These are phyloP conservation scores for Eclectus roratus DNA, from an alignment of 2,113 vertebrate species.

Conservation along the genomic window DNA sequence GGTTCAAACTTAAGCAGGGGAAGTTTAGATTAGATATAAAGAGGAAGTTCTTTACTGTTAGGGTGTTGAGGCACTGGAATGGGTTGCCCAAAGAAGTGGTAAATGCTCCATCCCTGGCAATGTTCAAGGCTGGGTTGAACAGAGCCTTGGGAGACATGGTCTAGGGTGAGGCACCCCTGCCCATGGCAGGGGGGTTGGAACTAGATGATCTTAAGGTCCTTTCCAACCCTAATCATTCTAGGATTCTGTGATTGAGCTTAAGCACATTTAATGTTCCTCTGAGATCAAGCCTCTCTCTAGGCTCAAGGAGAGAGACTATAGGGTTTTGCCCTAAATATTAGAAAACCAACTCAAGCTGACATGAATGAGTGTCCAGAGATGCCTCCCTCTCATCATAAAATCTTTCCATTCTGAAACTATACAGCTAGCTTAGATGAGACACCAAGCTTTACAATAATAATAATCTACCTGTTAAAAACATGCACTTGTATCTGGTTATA, in stretches of 20 bases:
- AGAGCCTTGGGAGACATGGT: background rate
- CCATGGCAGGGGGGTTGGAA: background rate
- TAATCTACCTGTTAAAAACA: background rate
- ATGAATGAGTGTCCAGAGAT: background rate
- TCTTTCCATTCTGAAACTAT: background rate
- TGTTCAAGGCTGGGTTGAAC: background rate
- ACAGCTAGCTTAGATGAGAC: background rate
- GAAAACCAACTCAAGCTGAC: background rate
- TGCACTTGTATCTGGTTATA: rapidly evolving
- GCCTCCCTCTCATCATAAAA: background rate
- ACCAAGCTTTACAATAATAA: background rate
- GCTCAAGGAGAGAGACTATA: background rate
- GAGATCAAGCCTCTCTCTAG: background rate
- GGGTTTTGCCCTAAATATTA: background rate
- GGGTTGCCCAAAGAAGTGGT: background rate
- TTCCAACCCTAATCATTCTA: background rate
- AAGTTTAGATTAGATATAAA: no score
- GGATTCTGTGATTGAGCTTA: background rate
- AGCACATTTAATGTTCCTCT: background rate
- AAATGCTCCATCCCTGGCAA: background rate
- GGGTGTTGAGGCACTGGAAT: no score
- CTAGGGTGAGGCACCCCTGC: background rate
- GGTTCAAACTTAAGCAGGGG: no score
- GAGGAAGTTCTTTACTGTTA: no score
- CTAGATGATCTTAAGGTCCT: background rate